These are phyloP conservation scores for Tipula confusa DNA, from an alignment of 2,888 invertebrate species.

Conservation along the genomic window DNA sequence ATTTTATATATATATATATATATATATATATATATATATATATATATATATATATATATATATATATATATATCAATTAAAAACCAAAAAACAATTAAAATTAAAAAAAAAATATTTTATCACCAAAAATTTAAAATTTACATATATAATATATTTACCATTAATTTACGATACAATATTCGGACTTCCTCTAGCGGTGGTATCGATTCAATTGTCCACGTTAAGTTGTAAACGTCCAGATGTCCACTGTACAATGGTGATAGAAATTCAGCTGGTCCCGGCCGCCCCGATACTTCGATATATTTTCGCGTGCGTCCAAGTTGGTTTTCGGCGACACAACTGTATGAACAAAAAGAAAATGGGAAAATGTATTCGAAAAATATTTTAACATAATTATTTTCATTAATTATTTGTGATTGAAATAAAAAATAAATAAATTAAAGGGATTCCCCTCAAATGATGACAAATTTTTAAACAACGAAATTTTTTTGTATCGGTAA, in stretches of 20 bases:
- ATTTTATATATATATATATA: too few species aligned
- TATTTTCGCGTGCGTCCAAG: slow-evolving; percentile 55
- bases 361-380: too few species aligned
- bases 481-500: too few species aligned
- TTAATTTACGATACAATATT: slow-evolving; percentile 58
- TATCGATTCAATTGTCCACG: slow-evolving; percentile 64
- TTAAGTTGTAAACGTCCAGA: slow-evolving; percentile 59
- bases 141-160: slow-evolving; percentile 50
- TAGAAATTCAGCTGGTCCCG: slow-evolving; percentile 60
- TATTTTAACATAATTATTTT: too few species aligned
- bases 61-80: too few species aligned
- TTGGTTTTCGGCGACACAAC: slow-evolving; percentile 55
- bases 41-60: too few species aligned
- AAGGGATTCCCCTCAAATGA: too few species aligned
- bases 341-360: slow-evolving; percentile 39
- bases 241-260: slow-evolving; percentile 58
- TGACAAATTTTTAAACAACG: too few species aligned
- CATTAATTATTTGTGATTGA: too few species aligned
- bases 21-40: too few species aligned
- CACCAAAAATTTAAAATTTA: slow-evolving; percentile 13
- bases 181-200: slow-evolving; percentile 61
- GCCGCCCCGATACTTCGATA: slow-evolving; percentile 61
- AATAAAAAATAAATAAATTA: too few species aligned
- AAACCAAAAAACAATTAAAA: neutral
- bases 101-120: slow-evolving; percentile 20